Evolutionary conservation across 2,113 vertebrate genomes (phyloP), one percentile per base, ranked within the genome.

Genomic region (Notothenia rossii): DNA sequence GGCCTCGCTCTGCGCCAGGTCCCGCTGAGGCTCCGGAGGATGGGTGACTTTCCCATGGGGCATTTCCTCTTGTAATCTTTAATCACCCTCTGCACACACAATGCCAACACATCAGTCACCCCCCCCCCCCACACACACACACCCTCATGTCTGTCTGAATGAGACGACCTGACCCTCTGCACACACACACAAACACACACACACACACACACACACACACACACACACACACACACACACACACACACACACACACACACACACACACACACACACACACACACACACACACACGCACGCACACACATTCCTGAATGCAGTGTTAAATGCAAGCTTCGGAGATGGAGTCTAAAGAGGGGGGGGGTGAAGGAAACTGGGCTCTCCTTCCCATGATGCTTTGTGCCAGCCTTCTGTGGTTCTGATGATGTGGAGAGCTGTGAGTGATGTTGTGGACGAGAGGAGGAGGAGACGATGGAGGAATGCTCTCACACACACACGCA

Each of bases 21-120:
- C 70, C 5, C 36, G 36, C 22, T 75, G 65, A 40, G 67, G 48
- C 70, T 62, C 74, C 13, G 25, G 71, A 85, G 89, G 86, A 84
- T 87, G 79, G 88, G 87, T 85, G 89, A 87, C 88, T 91, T 92
- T 95, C 93, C 91, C 94, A 92, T 84, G 86, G 88, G 88, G 83
- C 78, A 81, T 85, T 89, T 84, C 78, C 86, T 83, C 78, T 83
- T 71, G n/a, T n/a, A n/a, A n/a, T 87, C 87, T 88, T 67, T 86
- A 88, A 88, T 90, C 87, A 80, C 74, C 75, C 81, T 61, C 40
- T 51, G 56, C n/a, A n/a, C 65, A 75, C 72, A 89, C 80, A 93
- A 91, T 90, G 88, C 80, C 75, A 85, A 66, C 84, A 84, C 91
- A 93, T 93, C 92, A 88, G 89, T 93, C 85, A 91, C 79, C 46